Evolutionary conservation across 2,888 invertebrate species (phyloP), one percentile per base, ranked within the genome.

Genomic region (Linhomoeus sp.): DNA sequence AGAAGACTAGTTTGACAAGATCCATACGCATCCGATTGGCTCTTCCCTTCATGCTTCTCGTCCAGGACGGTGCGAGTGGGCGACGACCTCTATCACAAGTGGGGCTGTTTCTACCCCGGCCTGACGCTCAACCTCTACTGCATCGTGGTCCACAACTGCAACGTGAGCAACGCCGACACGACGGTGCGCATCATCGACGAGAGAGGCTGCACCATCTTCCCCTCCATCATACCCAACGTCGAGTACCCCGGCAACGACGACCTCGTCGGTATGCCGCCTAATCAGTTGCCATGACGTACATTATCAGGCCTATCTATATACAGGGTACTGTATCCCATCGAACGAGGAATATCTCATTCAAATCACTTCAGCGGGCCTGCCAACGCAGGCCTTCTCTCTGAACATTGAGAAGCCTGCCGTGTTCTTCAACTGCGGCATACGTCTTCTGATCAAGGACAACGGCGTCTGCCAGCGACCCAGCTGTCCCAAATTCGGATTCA

Each of bases 71-170:
- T 58, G n/a, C 45, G 45, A 25, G 50, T 58, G 41, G 58, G 58
- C 19, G 59, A 58, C 37, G 50, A 50, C 19, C 50, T 58, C 12
- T 59, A 52, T 44, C 58, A 58, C 46, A 51, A 50, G 17, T 62
- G 62, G 62, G 46, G 51, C 20, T 62, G 62, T 45, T 45, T 51
- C 40, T 54, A 57, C 40, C 52, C 52, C 1, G 50, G 45, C 7
- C 37, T 40, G 15, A 48, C 46, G 15, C 52, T 51, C 20, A 50
- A 51, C 36, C 44, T 61, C 35, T 62, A 60, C 50, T 62, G 62
- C 51, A 55, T 62, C 41, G 53, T 60, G 52, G 62, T 62, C 25
- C 53, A 59, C 48, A 58, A 57, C 49, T 62, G 62, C 47, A 57
- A 57, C 12, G 25, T 25, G 19, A 17, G 38, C 15, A 25, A 41